Percentiles rank a stretch among this genome's conserved stretches.
These are phyloP conservation scores for Mixornis gularis DNA, from an alignment of 2,113 vertebrate species.

Conservation along the genomic window DNA sequence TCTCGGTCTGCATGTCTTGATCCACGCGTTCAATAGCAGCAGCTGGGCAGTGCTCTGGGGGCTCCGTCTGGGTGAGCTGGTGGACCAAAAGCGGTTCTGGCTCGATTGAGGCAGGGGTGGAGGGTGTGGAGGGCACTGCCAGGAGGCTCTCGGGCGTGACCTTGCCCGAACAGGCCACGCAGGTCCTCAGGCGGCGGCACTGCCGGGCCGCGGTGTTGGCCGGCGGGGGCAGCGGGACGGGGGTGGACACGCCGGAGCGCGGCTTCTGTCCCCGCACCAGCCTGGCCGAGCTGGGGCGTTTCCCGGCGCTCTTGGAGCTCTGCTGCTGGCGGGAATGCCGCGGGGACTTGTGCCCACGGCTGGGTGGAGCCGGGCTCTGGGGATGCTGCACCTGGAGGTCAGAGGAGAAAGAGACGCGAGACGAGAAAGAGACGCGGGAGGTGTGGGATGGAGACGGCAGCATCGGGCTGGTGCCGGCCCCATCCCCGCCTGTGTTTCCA, in stretches of 20 bases:
- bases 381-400: not conserved
- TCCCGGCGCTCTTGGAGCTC: not conserved
- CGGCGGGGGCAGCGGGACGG: not conserved
- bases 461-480: not conserved
- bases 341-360: not conserved
- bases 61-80: not conserved
- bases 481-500: not conserved
- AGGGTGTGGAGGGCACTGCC: not conserved
- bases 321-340: not conserved
- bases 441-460: not conserved
- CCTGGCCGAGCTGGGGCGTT: not conserved
- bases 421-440: not conserved
- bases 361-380: not conserved
- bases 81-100: not conserved
- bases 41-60: accelerated
- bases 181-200: not conserved
- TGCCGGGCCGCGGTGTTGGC: not conserved
- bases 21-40: not conserved
- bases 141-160: not conserved
- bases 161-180: not conserved
- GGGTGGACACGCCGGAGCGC: not conserved
- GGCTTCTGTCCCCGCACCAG: not conserved
- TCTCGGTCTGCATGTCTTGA: not conserved
- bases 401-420: not conserved
- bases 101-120: accelerated